Conservation (phyloP, 2,113 vertebrate genomes). For the Rhadina sibilatrix region DNA sequence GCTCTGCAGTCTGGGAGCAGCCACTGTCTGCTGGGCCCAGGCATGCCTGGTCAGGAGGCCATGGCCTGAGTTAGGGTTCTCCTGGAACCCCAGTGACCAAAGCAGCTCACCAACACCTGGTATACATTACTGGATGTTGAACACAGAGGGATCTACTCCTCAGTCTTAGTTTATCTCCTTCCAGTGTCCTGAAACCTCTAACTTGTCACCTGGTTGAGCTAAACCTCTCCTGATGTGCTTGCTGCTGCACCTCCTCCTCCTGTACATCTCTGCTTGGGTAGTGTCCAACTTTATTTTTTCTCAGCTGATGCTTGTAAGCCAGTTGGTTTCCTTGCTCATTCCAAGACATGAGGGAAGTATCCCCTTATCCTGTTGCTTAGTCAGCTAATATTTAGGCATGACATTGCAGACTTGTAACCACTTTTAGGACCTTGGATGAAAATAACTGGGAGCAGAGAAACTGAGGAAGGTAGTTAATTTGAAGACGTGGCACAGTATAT, state of each 20-base stretch:
- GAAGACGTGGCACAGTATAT: background rate
- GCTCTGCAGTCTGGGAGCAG: background rate
- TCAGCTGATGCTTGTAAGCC: background rate
- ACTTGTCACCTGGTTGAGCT: background rate
- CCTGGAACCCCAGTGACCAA: background rate
- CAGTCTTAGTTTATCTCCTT: background rate
- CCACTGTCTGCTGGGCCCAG: background rate
- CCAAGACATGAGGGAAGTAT: background rate
- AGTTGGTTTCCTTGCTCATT: background rate
- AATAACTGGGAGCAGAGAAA: background rate
- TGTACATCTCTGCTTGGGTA: background rate
- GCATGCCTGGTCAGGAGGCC: background rate
- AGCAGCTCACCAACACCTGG: background rate
- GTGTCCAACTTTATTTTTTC: background rate
- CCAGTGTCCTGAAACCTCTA: background rate
- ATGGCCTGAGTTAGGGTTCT: background rate
- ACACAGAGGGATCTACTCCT: background rate
- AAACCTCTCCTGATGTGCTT: background rate
- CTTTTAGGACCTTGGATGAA: background rate
- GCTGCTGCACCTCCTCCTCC: background rate
- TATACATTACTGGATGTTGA: accelerated
- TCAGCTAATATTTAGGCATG: background rate
- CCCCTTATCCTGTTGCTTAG: background rate
- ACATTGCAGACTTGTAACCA: background rate
- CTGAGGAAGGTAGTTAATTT: background rate